Percentiles rank a stretch among this genome's conserved stretches.
These are phyloP conservation scores for Sinella curviseta DNA, from an alignment of 1,140 invertebrate genomes.

Conservation along the genomic window DNA sequence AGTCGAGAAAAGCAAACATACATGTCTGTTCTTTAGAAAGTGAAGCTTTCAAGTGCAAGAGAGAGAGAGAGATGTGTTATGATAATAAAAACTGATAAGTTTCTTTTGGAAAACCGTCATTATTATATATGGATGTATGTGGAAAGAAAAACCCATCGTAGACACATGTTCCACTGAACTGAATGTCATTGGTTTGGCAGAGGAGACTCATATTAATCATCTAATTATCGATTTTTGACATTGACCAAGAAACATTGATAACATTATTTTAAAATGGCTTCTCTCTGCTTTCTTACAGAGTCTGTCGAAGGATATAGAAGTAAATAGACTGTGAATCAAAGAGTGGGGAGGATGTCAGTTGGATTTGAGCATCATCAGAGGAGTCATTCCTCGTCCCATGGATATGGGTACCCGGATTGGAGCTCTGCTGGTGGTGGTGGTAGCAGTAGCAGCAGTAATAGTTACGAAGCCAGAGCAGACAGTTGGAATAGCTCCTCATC, in stretches of 20 bases:
- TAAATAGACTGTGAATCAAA: not conserved
- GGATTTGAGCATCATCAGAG: conserved; percentile 7
- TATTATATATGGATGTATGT: no score
- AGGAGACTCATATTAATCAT: not conserved
- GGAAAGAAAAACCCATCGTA: not conserved
- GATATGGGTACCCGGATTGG: not conserved
- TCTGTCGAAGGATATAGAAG: not conserved
- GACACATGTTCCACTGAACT: not conserved
- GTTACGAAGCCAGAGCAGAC: not conserved
- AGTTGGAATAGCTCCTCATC: not conserved
- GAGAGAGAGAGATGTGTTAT: not conserved
- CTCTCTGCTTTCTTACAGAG: not conserved
- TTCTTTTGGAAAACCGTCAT: no score
- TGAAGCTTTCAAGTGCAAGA: no score
- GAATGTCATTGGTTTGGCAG: not conserved
- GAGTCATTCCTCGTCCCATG: not conserved
- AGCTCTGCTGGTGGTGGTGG: not conserved
- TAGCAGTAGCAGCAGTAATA: not conserved
- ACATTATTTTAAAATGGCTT: not conserved
- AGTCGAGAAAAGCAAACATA: no score
- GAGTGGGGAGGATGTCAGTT: not conserved
- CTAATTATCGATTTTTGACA: not conserved
- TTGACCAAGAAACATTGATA: not conserved
- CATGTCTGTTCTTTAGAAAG: no score
- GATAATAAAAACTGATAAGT: not conserved